Conservation (phyloP, 2,888 invertebrate genomes). For the Drepana falcataria region DNA sequence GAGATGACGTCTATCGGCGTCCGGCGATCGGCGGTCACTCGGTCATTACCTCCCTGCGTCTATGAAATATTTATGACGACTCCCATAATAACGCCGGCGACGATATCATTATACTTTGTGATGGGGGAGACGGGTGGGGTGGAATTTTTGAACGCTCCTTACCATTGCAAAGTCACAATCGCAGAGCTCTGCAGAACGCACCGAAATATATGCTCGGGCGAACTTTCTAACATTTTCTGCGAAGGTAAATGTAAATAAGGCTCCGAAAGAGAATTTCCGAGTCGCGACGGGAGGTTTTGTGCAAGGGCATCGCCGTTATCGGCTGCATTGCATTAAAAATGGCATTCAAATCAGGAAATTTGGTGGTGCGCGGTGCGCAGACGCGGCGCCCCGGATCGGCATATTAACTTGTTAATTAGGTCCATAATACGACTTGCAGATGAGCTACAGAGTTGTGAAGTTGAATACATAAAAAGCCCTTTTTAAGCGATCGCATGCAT, state of each 20-base stretch:
- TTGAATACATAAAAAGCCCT: conserved; percentile 84
- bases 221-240: conserved; percentile 46
- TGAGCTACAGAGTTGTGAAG: conserved; percentile 84
- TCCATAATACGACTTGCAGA: conserved; percentile 94
- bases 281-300: conserved; percentile 25
- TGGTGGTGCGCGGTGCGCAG: conserved; percentile 58
- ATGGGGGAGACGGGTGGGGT: conserved; percentile 76
- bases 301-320: conserved; percentile 22
- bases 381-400: conserved; percentile 82
- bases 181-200: conserved; percentile 42
- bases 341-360: conserved; percentile 14
- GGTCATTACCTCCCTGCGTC: conserved; percentile 72
- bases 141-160: conserved; percentile 78
- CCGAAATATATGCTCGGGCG: conserved; percentile 27
- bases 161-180: conserved; percentile 75
- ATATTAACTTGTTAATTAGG: conserved; percentile 95
- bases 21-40: conserved; percentile 62
- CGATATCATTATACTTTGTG: conserved; percentile 81
- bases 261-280: conserved; percentile 31
- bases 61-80: conserved; percentile 79
- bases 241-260: conserved; percentile 44
- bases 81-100: conserved; percentile 76
- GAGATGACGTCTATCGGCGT: conserved; percentile 8
- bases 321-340: conserved; percentile 23
- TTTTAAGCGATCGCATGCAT: conserved; percentile 79